A percentile compares a stretch with the other conserved stretches of the same genome.
Conservation (phyloP, 2,888 invertebrate species). For the Diaprepes abbreviatus region DNA sequence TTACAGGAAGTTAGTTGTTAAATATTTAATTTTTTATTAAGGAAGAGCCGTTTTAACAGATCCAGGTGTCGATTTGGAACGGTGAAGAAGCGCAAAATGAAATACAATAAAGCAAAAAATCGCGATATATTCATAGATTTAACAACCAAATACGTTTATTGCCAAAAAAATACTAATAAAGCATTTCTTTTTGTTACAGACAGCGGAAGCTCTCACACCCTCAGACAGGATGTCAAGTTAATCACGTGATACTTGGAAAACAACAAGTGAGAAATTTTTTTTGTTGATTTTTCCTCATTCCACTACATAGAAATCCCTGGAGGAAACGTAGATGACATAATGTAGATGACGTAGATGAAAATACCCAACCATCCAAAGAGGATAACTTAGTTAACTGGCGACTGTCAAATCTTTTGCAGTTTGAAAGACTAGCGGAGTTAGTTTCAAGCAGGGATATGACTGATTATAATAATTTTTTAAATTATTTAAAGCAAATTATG, state of each 20-base stretch:
- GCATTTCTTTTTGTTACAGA: slow-evolving; percentile 73
- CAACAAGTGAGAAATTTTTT: slow-evolving; percentile 26
- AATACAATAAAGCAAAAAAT: no score
- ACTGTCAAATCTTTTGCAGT: not conserved
- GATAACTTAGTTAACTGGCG: no score
- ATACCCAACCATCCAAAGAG: not conserved
- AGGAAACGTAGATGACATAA: slow-evolving; percentile 23
- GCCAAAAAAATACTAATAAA: no score
- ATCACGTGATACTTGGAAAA: slow-evolving; percentile 40
- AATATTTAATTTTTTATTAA: slow-evolving; percentile 41
- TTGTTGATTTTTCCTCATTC: slow-evolving; percentile 59
- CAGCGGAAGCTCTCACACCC: slow-evolving; percentile 75
- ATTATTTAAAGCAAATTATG: not conserved
- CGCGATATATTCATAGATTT: no score
- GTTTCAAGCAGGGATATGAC: slow-evolving; percentile 1
- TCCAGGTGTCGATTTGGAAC: slow-evolving; percentile 20
- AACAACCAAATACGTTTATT: no score
- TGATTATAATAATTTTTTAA: not conserved
- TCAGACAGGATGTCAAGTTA: slow-evolving; percentile 69
- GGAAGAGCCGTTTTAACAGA: slow-evolving; percentile 2
- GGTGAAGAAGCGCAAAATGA: no score
- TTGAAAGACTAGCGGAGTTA: not conserved
- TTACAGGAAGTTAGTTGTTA: slow-evolving; percentile 36
- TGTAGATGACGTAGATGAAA: not conserved
- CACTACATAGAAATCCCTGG: slow-evolving; percentile 51